Evolutionary conservation across 2,113 vertebrate species (phyloP).

Genomic region (Datnioides undecimradiatus): DNA sequence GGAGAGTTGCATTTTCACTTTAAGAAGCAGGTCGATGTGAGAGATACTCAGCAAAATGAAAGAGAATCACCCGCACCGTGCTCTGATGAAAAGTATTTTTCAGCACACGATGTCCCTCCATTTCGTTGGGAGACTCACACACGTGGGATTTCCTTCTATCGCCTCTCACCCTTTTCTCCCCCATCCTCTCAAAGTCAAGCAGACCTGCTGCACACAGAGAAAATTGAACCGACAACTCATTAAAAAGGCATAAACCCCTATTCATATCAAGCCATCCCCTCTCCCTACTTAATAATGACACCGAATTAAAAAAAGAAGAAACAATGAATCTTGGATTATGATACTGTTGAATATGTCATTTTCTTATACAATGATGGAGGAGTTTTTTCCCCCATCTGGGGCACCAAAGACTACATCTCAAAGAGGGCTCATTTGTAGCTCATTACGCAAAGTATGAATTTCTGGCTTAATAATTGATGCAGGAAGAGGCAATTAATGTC

Average conservation of each 20-base stretch:
- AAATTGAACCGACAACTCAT: constrained; percentile 11
- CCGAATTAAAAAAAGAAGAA: neutral
- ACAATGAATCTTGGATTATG: neutral
- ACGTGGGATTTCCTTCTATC: constrained; percentile 18
- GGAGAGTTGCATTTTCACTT: constrained; percentile 29
- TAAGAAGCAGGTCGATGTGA: constrained; percentile 51
- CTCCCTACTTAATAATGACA: neutral
- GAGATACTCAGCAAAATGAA: constrained; percentile 42
- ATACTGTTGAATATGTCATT: constrained; percentile 34
- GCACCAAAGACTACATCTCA: neutral
- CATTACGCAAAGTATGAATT: constrained; percentile 35
- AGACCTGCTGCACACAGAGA: neutral
- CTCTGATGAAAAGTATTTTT: constrained; percentile 51
- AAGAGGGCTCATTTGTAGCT: constrained; percentile 40
- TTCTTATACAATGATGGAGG: constrained; percentile 5
- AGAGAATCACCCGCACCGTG: constrained; percentile 23
- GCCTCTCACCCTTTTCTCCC: constrained; percentile 2
- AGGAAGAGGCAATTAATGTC: constrained; percentile 29
- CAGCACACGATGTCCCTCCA: constrained; percentile 26
- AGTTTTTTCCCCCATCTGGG: constrained; percentile 1
- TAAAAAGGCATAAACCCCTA: constrained; percentile 2
- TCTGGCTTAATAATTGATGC: constrained; percentile 60
- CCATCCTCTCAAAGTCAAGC: neutral
- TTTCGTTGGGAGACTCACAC: constrained; percentile 10
- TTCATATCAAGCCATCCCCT: neutral